Evolutionary conservation across 2,797 vertebrate genomes (phyloP), one percentile per base, ranked within the genome.

Genomic region (Poecilia wingei): DNA sequence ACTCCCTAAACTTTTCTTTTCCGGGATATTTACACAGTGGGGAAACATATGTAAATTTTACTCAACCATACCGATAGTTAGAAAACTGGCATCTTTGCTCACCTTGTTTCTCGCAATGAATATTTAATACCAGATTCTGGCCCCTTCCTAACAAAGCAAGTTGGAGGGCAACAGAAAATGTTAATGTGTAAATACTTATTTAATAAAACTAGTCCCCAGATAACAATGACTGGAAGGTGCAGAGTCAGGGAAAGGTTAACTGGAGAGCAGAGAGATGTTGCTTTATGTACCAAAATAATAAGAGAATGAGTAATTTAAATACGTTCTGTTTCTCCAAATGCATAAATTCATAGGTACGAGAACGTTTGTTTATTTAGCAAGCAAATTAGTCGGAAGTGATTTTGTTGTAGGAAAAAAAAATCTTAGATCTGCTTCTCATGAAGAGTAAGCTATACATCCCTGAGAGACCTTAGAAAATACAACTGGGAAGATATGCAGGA

Each of bases 131-230:
- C 12, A 28, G 74, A 80, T 75, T 82, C 85, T 79, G 82, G 84
- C 83, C 85, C 81, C 77, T 85, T 89, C 87, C 91, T 91, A 91
- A 91, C 86, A 89, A 86, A 94, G 86, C 79, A 88, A 83, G 78
- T 81, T 72, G 86, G 79, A 74, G 69, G 87, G 87, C 90, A 93
- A 91, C 92, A 89, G 76, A 93, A 91, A 93, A 57, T 91, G 90
- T 89, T 92, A 93, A 94, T 95, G 81, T 82, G 20, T 82, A 89
- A 91, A 89, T 82, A 84, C 89, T 86, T 94, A 93, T 93, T 94
- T 89, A 83, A 79, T 84, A 76, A 87, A 93, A 90, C 79, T 71
- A 83, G 86, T 92, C 90, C 90, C 88, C 43, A 22, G 84, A 79
- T 92, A 82, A 82, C 82, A 79, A 80, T 82, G 82, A 82, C 31